phyloP scores from a whole-genome alignment of 2,888 invertebrate genomes.

The Erebia epiphron region DNA sequence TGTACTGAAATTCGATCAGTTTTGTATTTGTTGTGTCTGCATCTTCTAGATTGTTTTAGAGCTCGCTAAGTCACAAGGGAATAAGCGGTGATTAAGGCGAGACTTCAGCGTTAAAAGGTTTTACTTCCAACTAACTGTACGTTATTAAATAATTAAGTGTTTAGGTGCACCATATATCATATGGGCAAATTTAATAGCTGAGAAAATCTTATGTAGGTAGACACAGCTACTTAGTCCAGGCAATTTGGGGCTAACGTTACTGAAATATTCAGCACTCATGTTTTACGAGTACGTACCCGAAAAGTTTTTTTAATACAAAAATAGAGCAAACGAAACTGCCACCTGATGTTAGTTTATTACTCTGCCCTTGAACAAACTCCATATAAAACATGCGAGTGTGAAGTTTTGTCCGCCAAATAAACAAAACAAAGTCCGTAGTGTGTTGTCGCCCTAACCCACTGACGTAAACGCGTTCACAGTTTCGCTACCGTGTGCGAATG shows the following conservation, averaged over 20 bases:
- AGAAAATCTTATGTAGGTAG: background rate
- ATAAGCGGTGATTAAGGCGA: constrained; percentile 31
- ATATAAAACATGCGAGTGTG: no score
- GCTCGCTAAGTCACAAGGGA: constrained; percentile 32
- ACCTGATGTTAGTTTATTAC: no score
- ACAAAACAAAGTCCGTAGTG: no score
- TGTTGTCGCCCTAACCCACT: no score
- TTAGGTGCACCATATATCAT: background rate
- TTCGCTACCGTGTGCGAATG: no score
- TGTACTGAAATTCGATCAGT: constrained; percentile 31
- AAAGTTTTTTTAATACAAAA: background rate
- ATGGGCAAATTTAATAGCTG: background rate
- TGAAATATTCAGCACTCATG: background rate
- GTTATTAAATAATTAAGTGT: constrained; percentile 25
- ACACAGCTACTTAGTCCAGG: background rate
- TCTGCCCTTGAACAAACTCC: no score
- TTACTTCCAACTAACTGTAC: constrained; percentile 26
- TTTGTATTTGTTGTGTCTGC: constrained; percentile 39
- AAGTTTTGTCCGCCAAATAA: no score
- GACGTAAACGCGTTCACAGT: no score
- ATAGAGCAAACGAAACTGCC: no score
- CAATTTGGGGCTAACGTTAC: background rate
- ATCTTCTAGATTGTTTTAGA: constrained; percentile 33
- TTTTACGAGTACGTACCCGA: background rate
- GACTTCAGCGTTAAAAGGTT: constrained; percentile 31